Evolutionary conservation across 2,113 vertebrate species (phyloP).

Genomic region (Prochilodus magdalenae): DNA sequence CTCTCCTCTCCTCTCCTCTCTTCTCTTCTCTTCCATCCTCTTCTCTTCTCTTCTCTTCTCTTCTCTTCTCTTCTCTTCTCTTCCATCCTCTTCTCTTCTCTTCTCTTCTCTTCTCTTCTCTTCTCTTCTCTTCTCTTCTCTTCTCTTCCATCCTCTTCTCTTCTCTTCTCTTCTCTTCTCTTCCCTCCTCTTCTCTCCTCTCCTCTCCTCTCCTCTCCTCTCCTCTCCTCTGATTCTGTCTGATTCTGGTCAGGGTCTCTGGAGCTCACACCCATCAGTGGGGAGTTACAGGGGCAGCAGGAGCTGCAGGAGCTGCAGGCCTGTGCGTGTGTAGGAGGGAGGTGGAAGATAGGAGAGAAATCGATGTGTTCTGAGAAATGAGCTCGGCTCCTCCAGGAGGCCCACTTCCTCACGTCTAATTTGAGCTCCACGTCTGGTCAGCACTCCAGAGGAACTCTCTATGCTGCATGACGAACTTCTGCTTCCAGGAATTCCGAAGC

Average conservation of each 20-base stretch:
- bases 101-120: background rate
- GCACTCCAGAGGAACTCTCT: slow-evolving; percentile 4
- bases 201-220: background rate
- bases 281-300: slow-evolving; percentile 3
- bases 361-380: slow-evolving; percentile 46
- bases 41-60: background rate
- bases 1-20: background rate
- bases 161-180: background rate
- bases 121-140: background rate
- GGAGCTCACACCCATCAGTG: slow-evolving; percentile 31
- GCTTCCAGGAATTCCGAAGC: background rate
- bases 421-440: background rate
- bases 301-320: background rate
- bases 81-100: too few relatives aligned
- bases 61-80: too few relatives aligned
- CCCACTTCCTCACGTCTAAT: background rate
- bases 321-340: slow-evolving; percentile 12
- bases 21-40: background rate
- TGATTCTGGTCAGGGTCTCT: slow-evolving; percentile 33
- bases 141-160: background rate
- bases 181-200: background rate
- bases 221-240: background rate
- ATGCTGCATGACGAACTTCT: background rate
- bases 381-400: slow-evolving; percentile 19
- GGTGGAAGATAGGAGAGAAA: slow-evolving; percentile 15